phyloP scores from a whole-genome alignment of 2,113 vertebrate species.

The Gallinago jamesoni region DNA sequence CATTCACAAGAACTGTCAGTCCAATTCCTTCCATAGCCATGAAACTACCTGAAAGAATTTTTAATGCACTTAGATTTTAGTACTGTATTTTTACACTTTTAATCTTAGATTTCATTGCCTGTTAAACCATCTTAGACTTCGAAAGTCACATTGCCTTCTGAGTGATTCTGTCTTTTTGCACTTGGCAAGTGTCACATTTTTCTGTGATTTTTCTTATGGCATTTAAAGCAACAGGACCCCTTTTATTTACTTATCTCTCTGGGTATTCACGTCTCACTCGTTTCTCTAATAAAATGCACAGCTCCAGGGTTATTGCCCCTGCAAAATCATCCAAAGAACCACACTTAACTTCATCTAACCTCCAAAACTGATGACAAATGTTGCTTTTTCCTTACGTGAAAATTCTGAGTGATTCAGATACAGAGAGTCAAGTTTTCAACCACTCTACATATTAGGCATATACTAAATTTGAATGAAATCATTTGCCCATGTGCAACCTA shows the following conservation, averaged over 20 bases:
- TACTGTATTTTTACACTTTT: constrained; percentile 15
- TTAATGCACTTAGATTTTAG: not conserved
- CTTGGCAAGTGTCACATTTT: not conserved
- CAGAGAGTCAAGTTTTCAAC: constrained; percentile 2
- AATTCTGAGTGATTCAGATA: constrained; percentile 1
- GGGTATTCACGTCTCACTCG: not conserved
- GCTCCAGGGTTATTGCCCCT: not conserved
- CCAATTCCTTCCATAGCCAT: not conserved
- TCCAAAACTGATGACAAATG: not conserved
- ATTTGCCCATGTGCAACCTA: constrained; percentile 60
- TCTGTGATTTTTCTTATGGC: not conserved
- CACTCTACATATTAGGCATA: constrained; percentile 30
- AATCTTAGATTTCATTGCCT: not conserved
- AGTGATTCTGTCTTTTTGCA: constrained; percentile 19
- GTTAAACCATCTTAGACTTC: not conserved
- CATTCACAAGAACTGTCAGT: constrained; percentile 18
- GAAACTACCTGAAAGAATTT: not conserved
- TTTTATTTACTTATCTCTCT: not conserved
- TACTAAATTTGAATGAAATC: constrained; percentile 55
- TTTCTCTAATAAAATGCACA: not conserved
- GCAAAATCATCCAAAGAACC: not conserved
- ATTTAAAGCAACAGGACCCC: constrained; percentile 11
- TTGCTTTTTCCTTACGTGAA: not conserved
- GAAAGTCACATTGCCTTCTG: not conserved
- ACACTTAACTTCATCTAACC: not conserved